Percentiles rank a stretch among this genome's conserved stretches.
These are phyloP conservation scores for Acanthurus lineatus DNA, from an alignment of 2,797 vertebrate species.

Conservation along the genomic window DNA sequence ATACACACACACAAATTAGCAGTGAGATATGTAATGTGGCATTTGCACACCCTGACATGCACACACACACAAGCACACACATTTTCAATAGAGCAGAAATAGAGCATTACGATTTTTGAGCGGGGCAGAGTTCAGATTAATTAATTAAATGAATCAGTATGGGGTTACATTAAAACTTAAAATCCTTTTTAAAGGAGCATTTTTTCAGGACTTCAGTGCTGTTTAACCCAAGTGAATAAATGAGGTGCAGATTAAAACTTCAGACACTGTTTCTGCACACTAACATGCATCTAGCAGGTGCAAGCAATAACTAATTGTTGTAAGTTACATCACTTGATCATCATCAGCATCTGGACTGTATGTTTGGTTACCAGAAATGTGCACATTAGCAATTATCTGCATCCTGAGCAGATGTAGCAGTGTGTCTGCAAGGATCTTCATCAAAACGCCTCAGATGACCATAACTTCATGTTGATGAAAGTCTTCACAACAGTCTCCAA, in stretches of 20 bases:
- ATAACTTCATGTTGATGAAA: no score
- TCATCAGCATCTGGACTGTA: no score
- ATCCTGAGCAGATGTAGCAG: no score
- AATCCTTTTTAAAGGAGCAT: slow-evolving; percentile 42
- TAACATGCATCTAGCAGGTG: no score
- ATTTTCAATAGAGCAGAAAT: slow-evolving; percentile 38
- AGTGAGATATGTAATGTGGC: neutral
- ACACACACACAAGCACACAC: slow-evolving; percentile 17
- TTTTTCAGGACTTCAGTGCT: slow-evolving; percentile 28
- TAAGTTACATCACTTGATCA: no score
- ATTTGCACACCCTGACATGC: slow-evolving; percentile 37
- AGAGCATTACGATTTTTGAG: slow-evolving; percentile 58
- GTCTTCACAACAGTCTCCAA: no score
- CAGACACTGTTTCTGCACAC: no score
- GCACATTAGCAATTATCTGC: no score
- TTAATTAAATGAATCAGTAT: slow-evolving; percentile 60
- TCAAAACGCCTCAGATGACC: no score
- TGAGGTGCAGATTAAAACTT: neutral
- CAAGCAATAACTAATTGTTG: no score
- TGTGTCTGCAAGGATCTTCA: no score
- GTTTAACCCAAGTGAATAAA: slow-evolving; percentile 19
- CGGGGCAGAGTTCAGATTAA: slow-evolving; percentile 51
- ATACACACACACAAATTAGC: neutral
- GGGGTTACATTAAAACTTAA: slow-evolving; percentile 53
- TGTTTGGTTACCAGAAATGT: no score